Evolutionary conservation across 2,113 vertebrate genomes (phyloP).

Genomic region (Cyphomyrus discorhynchus): DNA sequence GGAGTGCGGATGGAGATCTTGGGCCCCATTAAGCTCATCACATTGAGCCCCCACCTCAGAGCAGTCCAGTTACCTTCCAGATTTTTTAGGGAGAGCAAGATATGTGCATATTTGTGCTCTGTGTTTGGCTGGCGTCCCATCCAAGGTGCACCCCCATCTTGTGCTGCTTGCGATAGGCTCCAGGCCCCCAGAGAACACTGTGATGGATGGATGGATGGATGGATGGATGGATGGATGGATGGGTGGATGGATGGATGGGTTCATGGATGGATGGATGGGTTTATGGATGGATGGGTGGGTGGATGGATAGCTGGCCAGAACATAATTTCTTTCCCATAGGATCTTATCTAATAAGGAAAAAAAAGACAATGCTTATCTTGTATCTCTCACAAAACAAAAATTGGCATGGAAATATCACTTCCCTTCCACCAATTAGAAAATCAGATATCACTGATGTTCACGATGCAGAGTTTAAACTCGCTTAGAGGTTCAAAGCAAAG

Average conservation of each 20-base stretch:
- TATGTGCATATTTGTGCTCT: neutral
- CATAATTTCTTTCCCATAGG: neutral
- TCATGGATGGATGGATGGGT: neutral
- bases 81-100: neutral
- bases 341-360: neutral
- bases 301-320: neutral
- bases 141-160: neutral
- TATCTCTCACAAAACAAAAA: neutral
- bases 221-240: neutral
- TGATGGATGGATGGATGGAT: neutral
- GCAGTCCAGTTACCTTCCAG: neutral
- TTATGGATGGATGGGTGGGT: neutral
- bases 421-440: neutral
- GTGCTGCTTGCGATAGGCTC: neutral
- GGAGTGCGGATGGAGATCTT: neutral
- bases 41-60: neutral
- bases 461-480: neutral
- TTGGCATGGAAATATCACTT: neutral
- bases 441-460: neutral
- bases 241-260: neutral
- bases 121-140: neutral
- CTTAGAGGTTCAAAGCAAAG: neutral
- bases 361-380: neutral
- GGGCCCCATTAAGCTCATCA: neutral
- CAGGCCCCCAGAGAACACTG: neutral